Evolutionary conservation across 2,113 vertebrate genomes (phyloP).

Genomic region (Pituophis catenifer): DNA sequence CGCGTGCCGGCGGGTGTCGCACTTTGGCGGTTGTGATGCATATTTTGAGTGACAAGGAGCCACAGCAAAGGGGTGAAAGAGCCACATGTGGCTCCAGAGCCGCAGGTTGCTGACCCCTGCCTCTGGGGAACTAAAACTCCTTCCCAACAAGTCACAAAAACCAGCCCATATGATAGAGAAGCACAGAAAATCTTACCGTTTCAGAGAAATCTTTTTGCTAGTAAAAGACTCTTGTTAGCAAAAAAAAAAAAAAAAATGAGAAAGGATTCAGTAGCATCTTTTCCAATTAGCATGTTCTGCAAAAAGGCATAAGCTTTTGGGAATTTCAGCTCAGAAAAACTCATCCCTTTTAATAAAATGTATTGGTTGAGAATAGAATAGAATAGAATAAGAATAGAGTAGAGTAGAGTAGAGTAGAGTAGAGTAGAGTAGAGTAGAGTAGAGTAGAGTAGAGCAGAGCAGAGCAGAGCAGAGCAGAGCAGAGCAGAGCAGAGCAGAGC

Average conservation of each 20-base stretch:
- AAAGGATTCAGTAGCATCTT: not conserved
- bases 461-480: no score
- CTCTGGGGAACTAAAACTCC: not conserved
- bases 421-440: no score
- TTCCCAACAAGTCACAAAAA: fast-evolving
- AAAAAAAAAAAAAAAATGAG: not conserved
- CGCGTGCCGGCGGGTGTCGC: no score
- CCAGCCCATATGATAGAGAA: not conserved
- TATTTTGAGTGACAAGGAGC: no score
- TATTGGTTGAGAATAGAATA: not conserved
- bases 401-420: no score
- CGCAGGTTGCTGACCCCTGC: no score
- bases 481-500: no score
- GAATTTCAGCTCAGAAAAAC: not conserved
- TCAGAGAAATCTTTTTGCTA: not conserved
- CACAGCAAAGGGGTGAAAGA: no score
- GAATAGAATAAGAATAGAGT: no score
- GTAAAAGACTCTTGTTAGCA: not conserved
- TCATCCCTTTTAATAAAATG: not conserved
- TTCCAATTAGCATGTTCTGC: not conserved
- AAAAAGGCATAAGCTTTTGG: not conserved
- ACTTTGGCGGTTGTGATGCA: no score
- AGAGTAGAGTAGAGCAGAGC: no score
- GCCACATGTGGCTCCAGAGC: no score
- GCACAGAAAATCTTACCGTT: slow-evolving; percentile 19